Evolutionary conservation across 2,888 invertebrate genomes (phyloP), one percentile per base, ranked within the genome.

Genomic region (Metellina segmentata): DNA sequence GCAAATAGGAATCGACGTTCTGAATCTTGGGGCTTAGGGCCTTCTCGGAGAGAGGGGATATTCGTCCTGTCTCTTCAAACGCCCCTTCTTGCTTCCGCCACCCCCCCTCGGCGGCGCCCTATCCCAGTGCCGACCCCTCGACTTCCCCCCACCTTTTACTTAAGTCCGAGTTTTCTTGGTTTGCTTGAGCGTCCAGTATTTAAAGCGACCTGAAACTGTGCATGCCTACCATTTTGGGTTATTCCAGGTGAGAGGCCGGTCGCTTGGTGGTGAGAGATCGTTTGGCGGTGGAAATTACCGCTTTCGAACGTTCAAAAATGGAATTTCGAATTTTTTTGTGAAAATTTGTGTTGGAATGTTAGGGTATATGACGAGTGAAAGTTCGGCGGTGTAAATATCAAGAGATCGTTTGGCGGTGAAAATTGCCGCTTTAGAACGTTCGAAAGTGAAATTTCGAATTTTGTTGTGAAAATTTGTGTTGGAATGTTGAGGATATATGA

Each of bases 141-240:
- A 34, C 48, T 34, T n/a, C 86, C 82, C 87, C 87, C 82, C 77
- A 9, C 82, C 82, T 85, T 91, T 86, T 83, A 78, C 91, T 91
- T 91, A 91, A 91, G 91, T 91, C 91, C 91, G 91, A 91, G 61
- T 87, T 91, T 91, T 91, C 91, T 91, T 91, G 91, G 91, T 91
- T 91, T 91, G 77, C 85, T 34, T 71, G 82, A 72, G 78, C 91
- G 91, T 87, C 91, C 87, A 87, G 91, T 91, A 91, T 91, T 91
- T 91, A 91, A 91, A 91, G 91, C 91, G 91, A 82, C 74, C 77
- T 71, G 81, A 49, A 86, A 87, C 87, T 87, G 61, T 91, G 91
- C 91, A 91, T 91, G 91, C 83, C 87, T 83, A 90, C 89, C 83
- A 90, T 83, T 90, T 79, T 61, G 90, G 81, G 70, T 81, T 74